These are phyloP conservation scores for Heliconius aoede DNA, from an alignment of 2,888 invertebrate genomes.

Conservation along the genomic window DNA sequence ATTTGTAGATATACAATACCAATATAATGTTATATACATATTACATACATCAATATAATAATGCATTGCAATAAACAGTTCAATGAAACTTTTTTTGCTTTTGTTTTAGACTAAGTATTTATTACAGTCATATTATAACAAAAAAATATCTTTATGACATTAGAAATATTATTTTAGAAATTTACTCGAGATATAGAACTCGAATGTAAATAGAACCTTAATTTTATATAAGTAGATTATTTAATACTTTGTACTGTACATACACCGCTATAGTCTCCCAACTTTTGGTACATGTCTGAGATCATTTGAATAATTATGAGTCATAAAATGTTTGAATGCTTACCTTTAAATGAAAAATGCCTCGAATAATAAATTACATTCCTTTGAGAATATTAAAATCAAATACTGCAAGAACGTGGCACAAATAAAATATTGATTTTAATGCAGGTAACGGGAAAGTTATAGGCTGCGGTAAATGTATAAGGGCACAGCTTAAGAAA, in stretches of 20 bases:
- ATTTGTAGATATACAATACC: background rate
- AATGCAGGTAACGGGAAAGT: constrained; percentile 57
- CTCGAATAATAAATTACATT: constrained; percentile 13
- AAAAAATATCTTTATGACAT: background rate
- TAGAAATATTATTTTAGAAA: background rate
- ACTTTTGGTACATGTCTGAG: constrained; percentile 30
- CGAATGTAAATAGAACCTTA: background rate
- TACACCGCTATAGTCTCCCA: background rate
- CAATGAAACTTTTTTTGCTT: background rate
- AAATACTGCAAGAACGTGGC: constrained; percentile 69
- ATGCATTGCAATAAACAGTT: background rate
- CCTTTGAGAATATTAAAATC: constrained; percentile 23
- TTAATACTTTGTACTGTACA: background rate
- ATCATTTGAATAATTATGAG: constrained; percentile 49
- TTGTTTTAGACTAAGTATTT: background rate
- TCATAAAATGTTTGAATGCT: constrained; percentile 44
- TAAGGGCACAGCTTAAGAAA: constrained; percentile 7
- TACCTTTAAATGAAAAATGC: constrained; percentile 13
- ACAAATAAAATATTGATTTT: constrained; percentile 53
- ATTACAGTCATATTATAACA: background rate
- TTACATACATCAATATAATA: background rate
- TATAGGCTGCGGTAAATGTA: constrained; percentile 35
- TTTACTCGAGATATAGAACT: background rate
- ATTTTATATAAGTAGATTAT: background rate
- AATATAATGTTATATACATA: background rate